Conservation (phyloP, 2,888 invertebrate genomes). For the Drosophila parthenogenetica region DNA sequence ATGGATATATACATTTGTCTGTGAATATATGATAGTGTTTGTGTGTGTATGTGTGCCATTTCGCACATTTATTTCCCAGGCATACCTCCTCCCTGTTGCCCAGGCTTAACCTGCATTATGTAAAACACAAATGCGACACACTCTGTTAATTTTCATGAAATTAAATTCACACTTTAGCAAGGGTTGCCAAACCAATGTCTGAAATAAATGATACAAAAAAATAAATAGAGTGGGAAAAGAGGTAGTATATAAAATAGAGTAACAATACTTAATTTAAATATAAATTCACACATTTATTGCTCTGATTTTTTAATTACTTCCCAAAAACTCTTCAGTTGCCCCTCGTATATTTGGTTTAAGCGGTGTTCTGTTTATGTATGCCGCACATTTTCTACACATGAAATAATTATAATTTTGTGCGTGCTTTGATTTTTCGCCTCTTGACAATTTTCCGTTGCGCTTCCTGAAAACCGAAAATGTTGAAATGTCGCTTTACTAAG, state of each 20-base stretch:
- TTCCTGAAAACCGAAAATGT: constrained; percentile 55
- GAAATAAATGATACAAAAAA: background rate
- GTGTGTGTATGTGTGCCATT: constrained; percentile 10
- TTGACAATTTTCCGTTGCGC: constrained; percentile 66
- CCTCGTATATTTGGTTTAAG: constrained; percentile 41
- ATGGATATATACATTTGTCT: constrained; percentile 46
- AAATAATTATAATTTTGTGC: constrained; percentile 77
- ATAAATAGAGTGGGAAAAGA: background rate
- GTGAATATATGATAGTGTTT: constrained; percentile 2
- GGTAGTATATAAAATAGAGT: no score
- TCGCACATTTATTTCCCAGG: constrained; percentile 18
- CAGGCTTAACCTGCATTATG: constrained; percentile 60
- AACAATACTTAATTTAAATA: background rate
- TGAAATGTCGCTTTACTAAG: constrained; percentile 47
- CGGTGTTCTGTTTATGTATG: constrained; percentile 57
- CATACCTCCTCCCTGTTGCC: constrained; percentile 1
- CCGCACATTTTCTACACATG: constrained; percentile 67
- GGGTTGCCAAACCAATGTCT: constrained; percentile 25
- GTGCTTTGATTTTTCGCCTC: constrained; percentile 75
- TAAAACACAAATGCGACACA: constrained; percentile 58
- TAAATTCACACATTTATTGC: background rate
- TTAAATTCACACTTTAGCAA: constrained; percentile 48
- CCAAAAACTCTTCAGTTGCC: constrained; percentile 17
- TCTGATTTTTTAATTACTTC: background rate
- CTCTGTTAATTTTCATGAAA: constrained; percentile 73